These are phyloP conservation scores for Caenorhabditis parvicauda DNA, from an alignment of 2,888 invertebrate species.

Conservation along the genomic window DNA sequence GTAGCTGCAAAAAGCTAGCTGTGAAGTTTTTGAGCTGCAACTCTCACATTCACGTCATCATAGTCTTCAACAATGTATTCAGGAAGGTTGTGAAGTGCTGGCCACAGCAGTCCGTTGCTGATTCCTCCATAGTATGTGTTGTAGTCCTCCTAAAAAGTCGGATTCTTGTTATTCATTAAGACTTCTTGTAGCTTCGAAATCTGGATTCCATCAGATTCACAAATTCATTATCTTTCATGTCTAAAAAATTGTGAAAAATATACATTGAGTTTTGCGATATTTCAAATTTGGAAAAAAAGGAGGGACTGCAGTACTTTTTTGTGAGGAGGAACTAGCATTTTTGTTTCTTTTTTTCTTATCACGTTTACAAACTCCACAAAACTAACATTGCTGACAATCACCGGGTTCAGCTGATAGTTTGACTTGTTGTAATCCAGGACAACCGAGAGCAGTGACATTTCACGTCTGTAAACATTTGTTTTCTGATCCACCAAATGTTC, in stretches of 20 bases:
- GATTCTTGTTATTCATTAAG: not conserved
- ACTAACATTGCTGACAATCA: constrained; percentile 39
- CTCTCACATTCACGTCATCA: constrained; percentile 30
- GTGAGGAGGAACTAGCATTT: not conserved
- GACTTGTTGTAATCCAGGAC: constrained; percentile 52
- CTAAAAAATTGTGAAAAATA: too few relatives aligned
- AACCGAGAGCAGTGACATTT: constrained; percentile 52
- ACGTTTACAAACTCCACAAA: not conserved
- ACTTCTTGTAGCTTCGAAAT: too few relatives aligned
- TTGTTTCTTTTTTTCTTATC: too few relatives aligned
- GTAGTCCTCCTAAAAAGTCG: constrained; percentile 44
- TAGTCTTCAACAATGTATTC: constrained; percentile 54
- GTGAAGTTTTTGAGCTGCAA: not conserved
- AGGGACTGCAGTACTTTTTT: not conserved
- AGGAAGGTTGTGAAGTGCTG: constrained; percentile 53
- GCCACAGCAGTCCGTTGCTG: constrained; percentile 56
- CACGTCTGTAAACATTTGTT: constrained; percentile 38
- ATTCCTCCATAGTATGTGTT: constrained; percentile 56
- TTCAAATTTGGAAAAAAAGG: not conserved
- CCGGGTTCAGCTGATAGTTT: constrained; percentile 55
- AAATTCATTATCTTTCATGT: too few relatives aligned
- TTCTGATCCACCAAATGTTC: too few relatives aligned
- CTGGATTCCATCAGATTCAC: too few relatives aligned
- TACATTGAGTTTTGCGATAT: too few relatives aligned
- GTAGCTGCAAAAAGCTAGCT: constrained; percentile 12